These are phyloP conservation scores for Drosophila bocki DNA, from an alignment of 1,140 invertebrate species.

Conservation along the genomic window DNA sequence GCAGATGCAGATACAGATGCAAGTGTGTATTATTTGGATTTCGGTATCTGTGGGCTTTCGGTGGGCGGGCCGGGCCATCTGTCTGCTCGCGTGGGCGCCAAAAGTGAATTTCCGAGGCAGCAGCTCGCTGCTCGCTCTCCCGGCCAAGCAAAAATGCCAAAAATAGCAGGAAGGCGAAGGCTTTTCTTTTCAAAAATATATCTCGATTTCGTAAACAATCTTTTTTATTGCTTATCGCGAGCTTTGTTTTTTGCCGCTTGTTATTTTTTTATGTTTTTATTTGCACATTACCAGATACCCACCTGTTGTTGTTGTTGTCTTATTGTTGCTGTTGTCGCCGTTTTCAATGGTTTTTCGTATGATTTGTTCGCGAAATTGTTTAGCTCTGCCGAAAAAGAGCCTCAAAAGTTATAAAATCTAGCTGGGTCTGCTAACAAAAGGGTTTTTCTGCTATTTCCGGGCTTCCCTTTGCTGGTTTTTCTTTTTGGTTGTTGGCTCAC, in stretches of 20 bases:
- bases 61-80: slow-evolving; percentile 17
- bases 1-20: slow-evolving; percentile 30
- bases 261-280: slow-evolving; percentile 1
- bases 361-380: neutral
- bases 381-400: neutral
- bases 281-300: slow-evolving; percentile 33
- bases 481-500: neutral
- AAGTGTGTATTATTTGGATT: slow-evolving; percentile 19
- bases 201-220: slow-evolving; percentile 41
- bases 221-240: slow-evolving; percentile 3
- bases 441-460: neutral
- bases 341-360: neutral
- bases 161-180: slow-evolving; percentile 49
- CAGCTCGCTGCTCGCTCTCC: slow-evolving; percentile 18
- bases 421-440: neutral
- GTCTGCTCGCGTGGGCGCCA: slow-evolving; percentile 66
- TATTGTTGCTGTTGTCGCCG: slow-evolving; percentile 28
- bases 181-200: slow-evolving; percentile 25
- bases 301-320: slow-evolving; percentile 66
- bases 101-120: slow-evolving; percentile 33
- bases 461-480: slow-evolving; percentile 2
- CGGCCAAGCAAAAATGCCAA: slow-evolving; percentile 43
- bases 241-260: neutral
- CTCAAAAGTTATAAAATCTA: neutral
- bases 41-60: slow-evolving; percentile 18